Percentiles rank a stretch among this genome's conserved stretches.
Conservation (phyloP, 2,113 vertebrate species). For the Mionectes macconnelli region DNA sequence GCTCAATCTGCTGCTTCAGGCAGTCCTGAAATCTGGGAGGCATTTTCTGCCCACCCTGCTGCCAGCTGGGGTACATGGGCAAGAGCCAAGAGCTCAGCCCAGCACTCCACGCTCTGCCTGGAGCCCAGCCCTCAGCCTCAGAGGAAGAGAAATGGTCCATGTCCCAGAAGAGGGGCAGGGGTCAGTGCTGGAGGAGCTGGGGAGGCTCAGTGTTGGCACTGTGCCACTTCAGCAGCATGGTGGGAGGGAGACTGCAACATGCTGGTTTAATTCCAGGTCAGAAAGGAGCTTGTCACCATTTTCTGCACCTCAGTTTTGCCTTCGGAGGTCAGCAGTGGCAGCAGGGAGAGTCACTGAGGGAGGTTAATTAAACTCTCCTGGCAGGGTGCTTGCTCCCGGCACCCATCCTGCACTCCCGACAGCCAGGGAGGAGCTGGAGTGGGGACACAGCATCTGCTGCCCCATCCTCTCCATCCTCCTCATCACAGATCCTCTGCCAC, state of each 20-base stretch:
- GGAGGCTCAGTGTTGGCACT: not conserved
- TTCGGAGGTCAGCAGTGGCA: constrained; percentile 22
- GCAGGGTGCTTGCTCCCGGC: not conserved
- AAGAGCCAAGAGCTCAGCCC: not conserved
- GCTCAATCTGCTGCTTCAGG: constrained; percentile 21
- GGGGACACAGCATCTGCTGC: not conserved
- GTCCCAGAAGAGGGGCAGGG: not conserved
- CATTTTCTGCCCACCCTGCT: not conserved
- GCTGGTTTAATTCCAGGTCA: constrained; percentile 40
- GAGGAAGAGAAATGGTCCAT: not conserved
- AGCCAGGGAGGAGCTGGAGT: not conserved
- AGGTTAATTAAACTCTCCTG: constrained; percentile 17
- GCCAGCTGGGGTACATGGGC: not conserved
- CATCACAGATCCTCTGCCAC: not conserved
- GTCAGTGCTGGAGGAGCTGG: not conserved
- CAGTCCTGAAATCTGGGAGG: not conserved
- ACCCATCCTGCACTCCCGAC: not conserved
- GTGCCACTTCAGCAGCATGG: not conserved
- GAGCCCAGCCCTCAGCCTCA: not conserved
- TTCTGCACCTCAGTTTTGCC: not conserved
- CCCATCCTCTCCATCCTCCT: not conserved
- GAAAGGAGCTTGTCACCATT: not conserved
- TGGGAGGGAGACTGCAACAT: not conserved
- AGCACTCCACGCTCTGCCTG: not conserved
- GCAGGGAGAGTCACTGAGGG: not conserved